Conservation (phyloP, 2,113 vertebrate genomes). For the Ochotona curzoniae region DNA sequence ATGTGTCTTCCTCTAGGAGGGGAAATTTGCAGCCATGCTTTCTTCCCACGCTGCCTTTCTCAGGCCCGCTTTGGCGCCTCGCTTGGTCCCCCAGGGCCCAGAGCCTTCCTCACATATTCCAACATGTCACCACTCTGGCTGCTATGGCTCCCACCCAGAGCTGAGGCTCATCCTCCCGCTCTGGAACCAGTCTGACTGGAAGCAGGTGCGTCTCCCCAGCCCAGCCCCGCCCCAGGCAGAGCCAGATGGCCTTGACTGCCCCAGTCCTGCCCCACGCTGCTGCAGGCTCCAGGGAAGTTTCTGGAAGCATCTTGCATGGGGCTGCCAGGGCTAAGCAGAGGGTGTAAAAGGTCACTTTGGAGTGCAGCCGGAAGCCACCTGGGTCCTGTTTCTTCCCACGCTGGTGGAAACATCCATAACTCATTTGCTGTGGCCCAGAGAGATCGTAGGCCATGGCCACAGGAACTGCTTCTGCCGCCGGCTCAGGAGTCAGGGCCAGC, state of each 20-base stretch:
- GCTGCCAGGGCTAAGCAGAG: too few species aligned
- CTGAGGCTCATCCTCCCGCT: too few species aligned
- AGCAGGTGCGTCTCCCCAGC: neutral
- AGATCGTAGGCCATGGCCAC: neutral
- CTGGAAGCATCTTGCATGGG: neutral
- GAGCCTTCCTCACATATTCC: neutral
- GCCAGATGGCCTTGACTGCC: neutral
- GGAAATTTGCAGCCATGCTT: neutral
- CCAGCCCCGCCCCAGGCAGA: neutral
- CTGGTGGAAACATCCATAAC: neutral
- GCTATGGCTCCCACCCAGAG: neutral
- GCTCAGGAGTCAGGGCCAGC: neutral
- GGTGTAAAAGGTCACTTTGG: rapidly evolving
- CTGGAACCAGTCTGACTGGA: neutral
- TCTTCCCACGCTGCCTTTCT: neutral
- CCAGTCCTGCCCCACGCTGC: neutral
- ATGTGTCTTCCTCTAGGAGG: neutral
- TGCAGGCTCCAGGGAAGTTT: neutral
- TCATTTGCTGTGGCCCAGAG: rapidly evolving
- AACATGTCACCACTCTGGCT: neutral
- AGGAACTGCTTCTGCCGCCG: rapidly evolving
- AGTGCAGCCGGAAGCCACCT: neutral
- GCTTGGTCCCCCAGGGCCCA: neutral
- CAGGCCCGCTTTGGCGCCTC: neutral
- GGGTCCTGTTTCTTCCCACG: neutral